phyloP scores from a whole-genome alignment of 2,113 vertebrate species.

The Xenopus laevis region DNA sequence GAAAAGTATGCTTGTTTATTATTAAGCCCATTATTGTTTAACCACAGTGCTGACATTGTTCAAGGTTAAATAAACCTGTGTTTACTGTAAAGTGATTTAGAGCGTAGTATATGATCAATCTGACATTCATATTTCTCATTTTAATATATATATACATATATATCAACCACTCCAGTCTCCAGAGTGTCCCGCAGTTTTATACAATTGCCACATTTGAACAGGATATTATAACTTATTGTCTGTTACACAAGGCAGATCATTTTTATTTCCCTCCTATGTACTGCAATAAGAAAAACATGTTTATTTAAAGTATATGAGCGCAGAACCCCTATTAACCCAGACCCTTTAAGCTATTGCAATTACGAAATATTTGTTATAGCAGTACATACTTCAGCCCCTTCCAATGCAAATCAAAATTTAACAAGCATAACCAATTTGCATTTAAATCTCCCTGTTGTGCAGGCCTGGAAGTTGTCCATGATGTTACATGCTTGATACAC shows the following conservation, averaged over 20 bases:
- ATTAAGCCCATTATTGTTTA: no score
- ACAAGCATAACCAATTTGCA: conserved; percentile 42
- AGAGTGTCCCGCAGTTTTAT: neutral
- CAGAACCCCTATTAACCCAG: conserved; percentile 31
- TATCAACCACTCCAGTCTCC: neutral
- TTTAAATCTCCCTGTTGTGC: conserved; percentile 39
- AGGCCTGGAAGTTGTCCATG: conserved; percentile 36
- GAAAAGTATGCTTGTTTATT: no score
- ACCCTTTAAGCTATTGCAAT: conserved; percentile 35
- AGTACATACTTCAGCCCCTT: conserved; percentile 37
- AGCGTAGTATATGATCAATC: no score
- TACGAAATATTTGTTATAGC: conserved; percentile 37
- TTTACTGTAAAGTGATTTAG: no score
- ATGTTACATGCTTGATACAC: conserved; percentile 37
- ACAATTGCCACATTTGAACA: neutral
- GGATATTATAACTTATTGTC: conserved; percentile 31
- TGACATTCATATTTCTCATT: no score
- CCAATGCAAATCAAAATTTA: conserved; percentile 37
- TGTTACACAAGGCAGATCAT: conserved; percentile 29
- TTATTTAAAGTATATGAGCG: conserved; percentile 26
- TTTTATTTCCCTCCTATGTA: conserved; percentile 21
- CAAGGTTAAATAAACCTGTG: no score
- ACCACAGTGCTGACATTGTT: no score
- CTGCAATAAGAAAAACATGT: conserved; percentile 35
- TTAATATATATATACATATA: neutral